These are phyloP conservation scores for Plotosus lineatus DNA, from an alignment of 2,113 vertebrate species.

Conservation along the genomic window DNA sequence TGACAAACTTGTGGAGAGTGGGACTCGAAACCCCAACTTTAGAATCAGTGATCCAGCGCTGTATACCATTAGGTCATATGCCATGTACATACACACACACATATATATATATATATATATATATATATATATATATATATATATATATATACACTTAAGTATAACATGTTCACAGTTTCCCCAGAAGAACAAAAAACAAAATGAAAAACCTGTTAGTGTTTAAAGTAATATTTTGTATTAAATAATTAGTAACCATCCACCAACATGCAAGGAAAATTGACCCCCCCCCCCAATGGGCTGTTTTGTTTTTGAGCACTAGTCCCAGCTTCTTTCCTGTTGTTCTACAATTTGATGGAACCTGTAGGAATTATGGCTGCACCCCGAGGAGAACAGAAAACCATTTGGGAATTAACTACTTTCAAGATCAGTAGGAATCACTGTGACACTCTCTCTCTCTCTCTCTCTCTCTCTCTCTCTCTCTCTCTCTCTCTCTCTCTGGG, in stretches of 20 bases:
- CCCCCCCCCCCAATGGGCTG: neutral
- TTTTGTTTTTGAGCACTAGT: conserved; percentile 25
- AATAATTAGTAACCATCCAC: neutral
- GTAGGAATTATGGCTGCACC: conserved; percentile 46
- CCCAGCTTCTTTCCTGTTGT: conserved; percentile 24
- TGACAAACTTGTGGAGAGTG: too few species aligned
- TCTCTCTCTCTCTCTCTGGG: too few species aligned
- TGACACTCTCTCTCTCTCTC: conserved; percentile 34
- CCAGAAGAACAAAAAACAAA: neutral
- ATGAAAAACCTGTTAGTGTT: neutral
- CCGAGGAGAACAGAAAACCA: conserved; percentile 34
- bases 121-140: neutral
- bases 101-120: neutral
- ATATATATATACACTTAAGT: neutral
- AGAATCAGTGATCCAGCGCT: too few species aligned
- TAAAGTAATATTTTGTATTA: neutral
- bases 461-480: conserved; percentile 27
- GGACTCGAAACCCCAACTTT: too few species aligned
- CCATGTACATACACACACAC: too few species aligned
- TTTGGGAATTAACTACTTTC: conserved; percentile 42
- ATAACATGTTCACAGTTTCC: neutral
- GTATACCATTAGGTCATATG: too few species aligned
- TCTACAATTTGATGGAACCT: conserved; percentile 25
- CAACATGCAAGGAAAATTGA: neutral
- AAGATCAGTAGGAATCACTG: conserved; percentile 47